Evolutionary conservation across 2,888 invertebrate species (phyloP), one percentile per base, ranked within the genome.

Genomic region (Cylloceria caligata): DNA sequence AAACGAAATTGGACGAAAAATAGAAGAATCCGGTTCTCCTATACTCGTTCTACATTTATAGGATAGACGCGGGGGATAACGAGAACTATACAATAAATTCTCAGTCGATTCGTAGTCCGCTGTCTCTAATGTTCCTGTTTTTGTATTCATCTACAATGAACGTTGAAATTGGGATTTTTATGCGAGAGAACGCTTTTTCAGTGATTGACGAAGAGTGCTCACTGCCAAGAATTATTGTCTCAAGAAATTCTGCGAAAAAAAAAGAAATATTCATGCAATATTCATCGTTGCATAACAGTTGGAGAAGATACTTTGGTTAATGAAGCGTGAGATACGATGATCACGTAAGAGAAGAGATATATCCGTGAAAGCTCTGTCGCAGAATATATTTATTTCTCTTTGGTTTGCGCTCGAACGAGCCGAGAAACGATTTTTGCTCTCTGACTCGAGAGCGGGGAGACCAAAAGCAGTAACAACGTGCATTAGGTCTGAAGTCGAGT

Each of bases 401-500:
- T 21, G 42, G 45, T 69, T 77, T 24, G 36, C 74, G 65, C 73
- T 57, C 78, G 39, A 78, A 49, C 57, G 74, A 65, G 39, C 39
- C 47, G 69, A 19, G 24, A 74, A 74, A 65, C 57, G 64, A 81
- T 78, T 78, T 74, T 72, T 77, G 24, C 45, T 45, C 21, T 62
- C 13, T 39, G 68, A 49, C 21, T 30, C 30, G 55, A 62, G 55
- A 73, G 72, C 49, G 81, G 71, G 52, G 76, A 82, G 62, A 36
- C 34, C n/a, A n/a, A n/a, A 52, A 45, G 80, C 74, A 76, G 67
- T 81, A 85, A 81, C 81, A 82, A 80, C 83, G 74, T 81, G 83
- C 84, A 84, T 86, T 86, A 84, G 84, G 80, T 82, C 79, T 82
- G 79, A 77, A 83, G 79, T 80, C 81, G 82, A 83, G 55, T 80